A percentile compares a stretch with the other conserved stretches of the same genome.
Evolutionary conservation across 2,797 vertebrate species (phyloP).

Genomic region (Onychomys leucogaster): DNA sequence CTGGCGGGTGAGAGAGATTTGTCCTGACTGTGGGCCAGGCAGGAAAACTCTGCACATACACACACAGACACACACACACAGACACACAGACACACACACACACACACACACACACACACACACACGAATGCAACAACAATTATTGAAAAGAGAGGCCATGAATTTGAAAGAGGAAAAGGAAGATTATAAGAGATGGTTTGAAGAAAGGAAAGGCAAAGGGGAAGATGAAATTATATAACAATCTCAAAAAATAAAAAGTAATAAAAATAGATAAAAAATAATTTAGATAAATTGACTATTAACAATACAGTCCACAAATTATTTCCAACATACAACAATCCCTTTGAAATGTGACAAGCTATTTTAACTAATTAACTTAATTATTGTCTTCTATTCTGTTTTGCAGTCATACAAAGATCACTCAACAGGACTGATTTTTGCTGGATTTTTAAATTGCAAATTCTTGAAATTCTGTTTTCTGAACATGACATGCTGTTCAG

Average conservation of each 20-base stretch:
- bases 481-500: background rate
- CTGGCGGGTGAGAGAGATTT: no score
- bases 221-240: background rate
- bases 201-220: background rate
- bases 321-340: background rate
- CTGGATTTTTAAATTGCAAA: background rate
- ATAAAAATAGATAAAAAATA: background rate
- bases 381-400: background rate
- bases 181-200: background rate
- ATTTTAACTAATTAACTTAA: background rate
- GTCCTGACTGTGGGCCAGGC: no score
- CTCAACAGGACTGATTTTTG: background rate
- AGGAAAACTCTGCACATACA: no score
- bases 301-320: background rate
- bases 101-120: no score
- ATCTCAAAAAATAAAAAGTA: background rate
- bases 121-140: background rate
- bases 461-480: background rate
- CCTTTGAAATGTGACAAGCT: background rate
- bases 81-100: no score
- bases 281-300: background rate
- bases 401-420: background rate
- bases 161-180: background rate
- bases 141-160: background rate
- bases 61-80: no score